Percentiles rank a stretch among this genome's conserved stretches.
These are phyloP conservation scores for Biston betularia DNA, from an alignment of 2,888 invertebrate genomes.

Conservation along the genomic window DNA sequence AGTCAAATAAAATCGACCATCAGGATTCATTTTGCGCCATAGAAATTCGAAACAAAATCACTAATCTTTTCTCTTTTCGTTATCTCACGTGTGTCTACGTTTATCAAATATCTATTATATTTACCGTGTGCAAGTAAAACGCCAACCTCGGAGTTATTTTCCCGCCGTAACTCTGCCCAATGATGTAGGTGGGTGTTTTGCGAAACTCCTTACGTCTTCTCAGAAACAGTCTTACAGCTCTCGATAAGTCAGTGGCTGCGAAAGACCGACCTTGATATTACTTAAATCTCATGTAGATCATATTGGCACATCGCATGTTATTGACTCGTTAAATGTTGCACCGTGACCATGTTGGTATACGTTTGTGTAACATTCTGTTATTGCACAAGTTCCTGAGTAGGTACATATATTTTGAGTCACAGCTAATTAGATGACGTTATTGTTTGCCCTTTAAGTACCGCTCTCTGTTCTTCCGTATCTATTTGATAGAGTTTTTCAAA, in stretches of 20 bases:
- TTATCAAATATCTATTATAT: neutral
- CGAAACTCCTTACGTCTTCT: conserved; percentile 89
- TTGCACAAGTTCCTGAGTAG: neutral
- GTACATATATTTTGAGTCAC: neutral
- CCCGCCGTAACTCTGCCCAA: conserved; percentile 96
- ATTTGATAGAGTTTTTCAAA: neutral
- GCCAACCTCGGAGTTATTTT: conserved; percentile 90
- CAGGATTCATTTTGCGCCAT: too few relatives aligned
- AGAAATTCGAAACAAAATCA: too few relatives aligned
- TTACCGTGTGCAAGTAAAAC: conserved; percentile 71
- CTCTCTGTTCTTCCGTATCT: too few relatives aligned
- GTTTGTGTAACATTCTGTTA: conserved; percentile 1
- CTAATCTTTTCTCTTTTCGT: too few relatives aligned
- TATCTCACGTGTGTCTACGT: too few relatives aligned
- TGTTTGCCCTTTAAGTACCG: neutral
- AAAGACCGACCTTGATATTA: conserved; percentile 45
- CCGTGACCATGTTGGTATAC: neutral
- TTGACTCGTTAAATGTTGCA: conserved; percentile 15
- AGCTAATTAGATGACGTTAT: neutral
- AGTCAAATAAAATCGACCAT: too few relatives aligned
- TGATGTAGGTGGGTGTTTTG: conserved; percentile 91
- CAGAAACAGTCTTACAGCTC: conserved; percentile 89
- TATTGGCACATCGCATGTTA: conserved; percentile 30
- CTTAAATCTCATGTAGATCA: conserved; percentile 20
- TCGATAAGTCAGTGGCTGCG: conserved; percentile 90